phyloP scores from a whole-genome alignment of 2,797 vertebrate species.

The Aldrovandia affinis region DNA sequence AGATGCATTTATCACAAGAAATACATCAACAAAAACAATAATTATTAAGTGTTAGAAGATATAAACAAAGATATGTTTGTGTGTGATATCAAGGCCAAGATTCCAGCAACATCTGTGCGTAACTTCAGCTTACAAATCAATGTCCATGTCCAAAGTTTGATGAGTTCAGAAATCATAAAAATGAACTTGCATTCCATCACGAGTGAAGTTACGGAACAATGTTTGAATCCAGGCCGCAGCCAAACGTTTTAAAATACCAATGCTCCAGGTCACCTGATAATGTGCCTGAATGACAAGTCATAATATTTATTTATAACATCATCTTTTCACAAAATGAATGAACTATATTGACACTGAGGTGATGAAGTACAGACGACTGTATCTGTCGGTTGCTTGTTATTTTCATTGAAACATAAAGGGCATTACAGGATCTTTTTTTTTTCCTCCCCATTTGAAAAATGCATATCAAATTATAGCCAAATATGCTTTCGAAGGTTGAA shows the following conservation, averaged over 20 bases:
- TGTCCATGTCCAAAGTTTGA: background rate
- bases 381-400: background rate
- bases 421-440: background rate
- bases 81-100: background rate
- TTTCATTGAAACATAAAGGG: slow-evolving; percentile 11
- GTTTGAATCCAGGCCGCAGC: no score
- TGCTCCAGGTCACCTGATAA: background rate
- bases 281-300: background rate
- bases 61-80: background rate
- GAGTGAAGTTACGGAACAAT: no score
- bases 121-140: background rate
- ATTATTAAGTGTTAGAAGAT: no score
- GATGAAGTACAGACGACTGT: background rate
- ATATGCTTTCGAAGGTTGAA: slow-evolving; percentile 14
- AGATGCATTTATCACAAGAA: background rate
- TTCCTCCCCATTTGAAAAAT: slow-evolving; percentile 20
- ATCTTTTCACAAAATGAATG: background rate
- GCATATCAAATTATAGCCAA: slow-evolving; percentile 35
- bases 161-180: background rate
- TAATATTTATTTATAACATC: background rate
- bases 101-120: background rate
- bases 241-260: background rate
- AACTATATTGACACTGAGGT: background rate
- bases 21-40: background rate
- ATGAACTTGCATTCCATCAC: background rate